Base-by-base conservation (phyloP, 2,113 vertebrate genomes). In the Pelmatolapia mariae region DNA sequence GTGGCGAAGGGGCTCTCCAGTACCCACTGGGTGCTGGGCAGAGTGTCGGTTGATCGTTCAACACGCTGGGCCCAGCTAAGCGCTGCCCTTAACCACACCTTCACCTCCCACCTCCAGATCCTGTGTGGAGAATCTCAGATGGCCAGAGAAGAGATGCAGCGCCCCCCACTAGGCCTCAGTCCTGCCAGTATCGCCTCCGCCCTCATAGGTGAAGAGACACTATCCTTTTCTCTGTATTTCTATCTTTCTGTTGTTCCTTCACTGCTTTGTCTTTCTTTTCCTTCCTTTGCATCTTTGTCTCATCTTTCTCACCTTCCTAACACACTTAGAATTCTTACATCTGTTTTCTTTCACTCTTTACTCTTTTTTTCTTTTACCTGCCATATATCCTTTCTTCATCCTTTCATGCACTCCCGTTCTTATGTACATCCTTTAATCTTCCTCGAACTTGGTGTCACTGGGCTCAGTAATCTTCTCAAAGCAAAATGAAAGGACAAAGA, bases 61-160 rank as follows among this genome's bases (percentile, higher is more conserved):
- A 94, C 11, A 26, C 2, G 45, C 12, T 96, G 95, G 95, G n/a
- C 90, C 13, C 86, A 94, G 88, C 90, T 96, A 76, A 81, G 57
- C 47, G 71, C 83, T 12, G 33, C 79, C 80, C 89, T 95, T 84
- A 47, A 86, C 50, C 89, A 54, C 40, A 24, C 87, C 79, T 87
- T 96, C 89, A 76, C 84, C 85, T 82, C 90, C 68, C 92, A 94
- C 91, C 91, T 95, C 43, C 88, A 88, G 56, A 81, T 87, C 11
- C 38, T 96, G n/a, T 95, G 94, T 26, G 89, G 89, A 29, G 90
- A 88, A 1, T 5, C 85, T 9, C 83, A 54, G 31, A 40, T 36
- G 3, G 43, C 8, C 29, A 61, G 63, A 31, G 91, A 93, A 80
- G 92, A 91, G 80, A 61, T n/a, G 18, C 91, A 85, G n/a, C 85